These are phyloP conservation scores for Mantis religiosa DNA, from an alignment of 2,888 invertebrate species.

Conservation along the genomic window DNA sequence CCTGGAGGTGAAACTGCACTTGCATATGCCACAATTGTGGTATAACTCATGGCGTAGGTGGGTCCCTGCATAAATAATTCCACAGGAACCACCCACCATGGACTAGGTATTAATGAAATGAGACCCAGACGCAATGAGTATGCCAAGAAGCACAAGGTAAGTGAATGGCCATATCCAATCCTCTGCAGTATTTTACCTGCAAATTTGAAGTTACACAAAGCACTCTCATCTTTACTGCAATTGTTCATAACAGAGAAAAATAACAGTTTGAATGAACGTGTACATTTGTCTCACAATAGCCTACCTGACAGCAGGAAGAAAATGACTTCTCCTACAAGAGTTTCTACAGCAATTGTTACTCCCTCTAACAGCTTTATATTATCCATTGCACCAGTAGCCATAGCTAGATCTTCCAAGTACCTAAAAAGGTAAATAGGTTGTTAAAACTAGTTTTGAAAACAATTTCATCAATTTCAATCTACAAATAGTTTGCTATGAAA, in stretches of 20 bases:
- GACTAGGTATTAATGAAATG: constrained; percentile 71
- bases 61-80: constrained; percentile 81
- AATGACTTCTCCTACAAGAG: constrained; percentile 71
- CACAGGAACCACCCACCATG: constrained; percentile 78
- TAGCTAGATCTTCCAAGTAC: constrained; percentile 75
- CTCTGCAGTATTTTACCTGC: constrained; percentile 72
- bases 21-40: constrained; percentile 69
- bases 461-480: too few relatives aligned
- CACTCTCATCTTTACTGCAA: neutral
- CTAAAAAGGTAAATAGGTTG: constrained; percentile 41
- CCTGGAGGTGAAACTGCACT: constrained; percentile 64
- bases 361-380: constrained; percentile 77
- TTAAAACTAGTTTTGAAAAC: too few relatives aligned
- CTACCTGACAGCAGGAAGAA: constrained; percentile 69
- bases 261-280: neutral
- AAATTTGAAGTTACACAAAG: constrained; percentile 28
- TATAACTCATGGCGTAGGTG: constrained; percentile 81
- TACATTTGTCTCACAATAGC: too few relatives aligned
- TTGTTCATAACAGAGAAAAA: neutral
- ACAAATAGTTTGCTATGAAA: too few relatives aligned
- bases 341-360: constrained; percentile 72
- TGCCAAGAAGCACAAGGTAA: constrained; percentile 72
- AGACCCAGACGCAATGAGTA: constrained; percentile 70
- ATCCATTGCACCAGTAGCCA: constrained; percentile 54
- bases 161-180: constrained; percentile 71